Base-by-base conservation (phyloP, 2,113 vertebrate genomes). In the Telmatochromis bifrenatus region DNA sequence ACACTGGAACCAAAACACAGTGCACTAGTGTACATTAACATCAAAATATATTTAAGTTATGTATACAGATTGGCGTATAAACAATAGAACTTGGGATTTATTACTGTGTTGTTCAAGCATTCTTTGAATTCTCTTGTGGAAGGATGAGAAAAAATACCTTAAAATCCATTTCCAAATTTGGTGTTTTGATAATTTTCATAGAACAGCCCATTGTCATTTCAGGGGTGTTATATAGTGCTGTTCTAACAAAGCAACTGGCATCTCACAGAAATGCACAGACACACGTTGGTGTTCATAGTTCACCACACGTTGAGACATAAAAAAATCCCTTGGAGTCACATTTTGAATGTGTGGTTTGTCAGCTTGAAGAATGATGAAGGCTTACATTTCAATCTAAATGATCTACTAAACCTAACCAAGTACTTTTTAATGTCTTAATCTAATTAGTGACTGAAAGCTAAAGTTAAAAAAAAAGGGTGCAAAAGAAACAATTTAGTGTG, bases 391-490 rank as follows among this genome's bases (percentile, higher is more conserved):
- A 75, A 17, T 1, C 2, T 7, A 47, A 73, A 75, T 75, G 39
- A 28, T 75, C 3, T 75, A 26, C 39, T 47, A 47, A 47, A 47
- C 13, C 39, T 45, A 73, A 28, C n/a, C 68, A 28, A 17, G 7
- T 6, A 70, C 12, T 6, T 42, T 42, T 70, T 4, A 14, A 9
- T 26, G 65, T 42, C 37, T 70, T 23, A 70, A 42, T 42, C 5
- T 6, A 23, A 70, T 26, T 1, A 7, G 14, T 73, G 68, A 73
- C 5, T 47, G 14, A 65, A 65, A 65, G 60, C 2, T 37, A 65
- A 65, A 5, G 33, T 65, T 4, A 0, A 0, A 8, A 62, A 35
- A 65, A 21, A 37, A 35, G 0, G 6, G 33, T 21, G 60, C 33
- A 65, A 65, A 37, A 21, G 60, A 65, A 65, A 23, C 35, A 14